Evolutionary conservation across 1,140 invertebrate species (phyloP).

Genomic region (Ctenoplectra terminalis): DNA sequence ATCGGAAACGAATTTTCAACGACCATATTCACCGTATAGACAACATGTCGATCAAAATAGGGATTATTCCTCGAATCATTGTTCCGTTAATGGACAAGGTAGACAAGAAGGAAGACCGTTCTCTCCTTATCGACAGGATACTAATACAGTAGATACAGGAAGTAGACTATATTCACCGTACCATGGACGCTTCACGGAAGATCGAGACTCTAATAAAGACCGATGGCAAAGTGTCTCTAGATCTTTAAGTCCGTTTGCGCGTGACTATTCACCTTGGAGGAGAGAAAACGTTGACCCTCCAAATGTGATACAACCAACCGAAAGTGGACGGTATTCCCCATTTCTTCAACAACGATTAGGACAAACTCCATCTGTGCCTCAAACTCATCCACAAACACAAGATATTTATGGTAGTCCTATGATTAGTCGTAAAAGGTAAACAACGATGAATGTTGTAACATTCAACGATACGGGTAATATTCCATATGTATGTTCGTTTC

Average conservation of each 20-base stretch:
- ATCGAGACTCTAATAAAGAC: conserved; percentile 72
- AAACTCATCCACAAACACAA: conserved; percentile 74
- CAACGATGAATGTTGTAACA: background rate
- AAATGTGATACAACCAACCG: conserved; percentile 76
- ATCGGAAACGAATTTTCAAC: conserved; percentile 59
- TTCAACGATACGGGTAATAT: too few relatives aligned
- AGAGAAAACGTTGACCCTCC: conserved; percentile 81
- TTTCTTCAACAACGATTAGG: conserved; percentile 74
- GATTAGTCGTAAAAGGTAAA: conserved; percentile 80
- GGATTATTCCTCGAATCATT: conserved; percentile 65
- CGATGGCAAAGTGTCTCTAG: conserved; percentile 77
- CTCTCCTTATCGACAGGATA: conserved; percentile 70
- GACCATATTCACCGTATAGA: conserved; percentile 72
- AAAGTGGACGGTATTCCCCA: conserved; percentile 75
- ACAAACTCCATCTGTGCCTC: conserved; percentile 68
- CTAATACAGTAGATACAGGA: conserved; percentile 51
- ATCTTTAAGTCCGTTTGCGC: conserved; percentile 79
- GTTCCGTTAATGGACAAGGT: conserved; percentile 70
- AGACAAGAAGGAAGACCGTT: conserved; percentile 69
- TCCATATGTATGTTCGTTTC: background rate
- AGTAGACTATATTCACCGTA: conserved; percentile 73
- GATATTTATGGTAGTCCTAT: conserved; percentile 81
- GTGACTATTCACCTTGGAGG: conserved; percentile 82
- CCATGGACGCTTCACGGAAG: conserved; percentile 71
- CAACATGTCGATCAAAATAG: conserved; percentile 68